Percentiles rank a stretch among this genome's conserved stretches.
Evolutionary conservation across 1,140 invertebrate species (phyloP).

Genomic region (Muscidifurax raptorellus): DNA sequence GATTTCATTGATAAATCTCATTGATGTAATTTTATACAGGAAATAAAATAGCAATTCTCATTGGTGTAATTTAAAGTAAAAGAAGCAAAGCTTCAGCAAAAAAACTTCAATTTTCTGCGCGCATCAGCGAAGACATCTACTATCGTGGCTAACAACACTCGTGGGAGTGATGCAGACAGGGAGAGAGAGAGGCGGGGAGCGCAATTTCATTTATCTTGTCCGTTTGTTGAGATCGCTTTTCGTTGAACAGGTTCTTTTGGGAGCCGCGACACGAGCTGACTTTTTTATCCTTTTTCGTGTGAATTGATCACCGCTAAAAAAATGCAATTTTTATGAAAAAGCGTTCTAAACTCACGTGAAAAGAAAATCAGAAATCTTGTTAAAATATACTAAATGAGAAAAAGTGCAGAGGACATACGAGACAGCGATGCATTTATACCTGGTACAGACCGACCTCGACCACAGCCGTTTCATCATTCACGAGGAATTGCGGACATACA

Average conservation of each 20-base stretch:
- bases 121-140: not conserved
- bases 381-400: too few species aligned
- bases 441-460: not conserved
- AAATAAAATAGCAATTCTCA: not conserved
- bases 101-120: not conserved
- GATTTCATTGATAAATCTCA: not conserved
- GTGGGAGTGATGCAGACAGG: not conserved
- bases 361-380: too few species aligned
- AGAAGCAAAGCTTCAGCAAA: too few species aligned
- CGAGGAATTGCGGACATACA: not conserved
- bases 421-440: not conserved
- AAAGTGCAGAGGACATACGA: not conserved
- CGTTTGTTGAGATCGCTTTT: not conserved
- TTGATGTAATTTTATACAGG: not conserved
- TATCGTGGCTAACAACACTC: not conserved
- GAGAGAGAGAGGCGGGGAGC: not conserved
- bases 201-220: conserved; percentile 13
- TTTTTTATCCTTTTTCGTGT: not conserved
- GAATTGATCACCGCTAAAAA: not conserved
- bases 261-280: not conserved
- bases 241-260: not conserved
- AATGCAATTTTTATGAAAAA: not conserved
- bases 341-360: too few species aligned
- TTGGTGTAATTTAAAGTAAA: not conserved
- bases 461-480: not conserved